These are phyloP conservation scores for Eristalis tenax DNA, from an alignment of 2,888 invertebrate species.

Conservation along the genomic window DNA sequence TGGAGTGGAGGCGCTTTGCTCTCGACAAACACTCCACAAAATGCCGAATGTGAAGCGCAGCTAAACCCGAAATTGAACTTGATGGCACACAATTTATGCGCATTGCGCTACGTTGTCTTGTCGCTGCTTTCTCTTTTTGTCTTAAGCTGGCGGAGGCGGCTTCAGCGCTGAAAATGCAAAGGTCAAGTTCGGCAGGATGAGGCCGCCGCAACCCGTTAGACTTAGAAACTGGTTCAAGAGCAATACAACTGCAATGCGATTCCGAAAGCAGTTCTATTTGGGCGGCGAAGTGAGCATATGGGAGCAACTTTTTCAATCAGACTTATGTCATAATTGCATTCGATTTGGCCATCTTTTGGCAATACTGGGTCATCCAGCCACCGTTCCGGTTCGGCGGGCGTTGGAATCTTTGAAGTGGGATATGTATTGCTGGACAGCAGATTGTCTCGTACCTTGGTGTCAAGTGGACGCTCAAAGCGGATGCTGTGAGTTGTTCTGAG, in stretches of 20 bases:
- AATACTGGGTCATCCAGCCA: not conserved
- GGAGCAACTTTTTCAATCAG: not conserved
- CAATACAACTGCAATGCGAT: not conserved
- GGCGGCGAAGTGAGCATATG: not conserved
- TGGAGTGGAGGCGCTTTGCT: not conserved
- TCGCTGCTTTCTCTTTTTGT: not conserved
- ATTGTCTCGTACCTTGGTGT: not conserved
- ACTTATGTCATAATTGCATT: not conserved
- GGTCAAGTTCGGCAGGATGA: not conserved
- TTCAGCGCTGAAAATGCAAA: not conserved
- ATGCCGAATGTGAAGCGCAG: slow-evolving; percentile 7
- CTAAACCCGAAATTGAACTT: slow-evolving; percentile 30
- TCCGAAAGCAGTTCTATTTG: not conserved
- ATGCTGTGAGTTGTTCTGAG: no score
- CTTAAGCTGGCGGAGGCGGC: not conserved
- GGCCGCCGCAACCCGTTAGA: not conserved
- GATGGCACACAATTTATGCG: slow-evolving; percentile 20
- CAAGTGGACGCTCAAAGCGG: not conserved
- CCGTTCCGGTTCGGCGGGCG: not conserved
- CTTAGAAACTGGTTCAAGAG: not conserved
- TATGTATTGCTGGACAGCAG: not conserved
- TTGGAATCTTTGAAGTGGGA: not conserved
- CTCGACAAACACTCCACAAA: not conserved
- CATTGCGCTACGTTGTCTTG: not conserved
- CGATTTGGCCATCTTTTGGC: not conserved